phyloP scores from a whole-genome alignment of 2,113 vertebrate genomes.

The Meleagris gallopavo region DNA sequence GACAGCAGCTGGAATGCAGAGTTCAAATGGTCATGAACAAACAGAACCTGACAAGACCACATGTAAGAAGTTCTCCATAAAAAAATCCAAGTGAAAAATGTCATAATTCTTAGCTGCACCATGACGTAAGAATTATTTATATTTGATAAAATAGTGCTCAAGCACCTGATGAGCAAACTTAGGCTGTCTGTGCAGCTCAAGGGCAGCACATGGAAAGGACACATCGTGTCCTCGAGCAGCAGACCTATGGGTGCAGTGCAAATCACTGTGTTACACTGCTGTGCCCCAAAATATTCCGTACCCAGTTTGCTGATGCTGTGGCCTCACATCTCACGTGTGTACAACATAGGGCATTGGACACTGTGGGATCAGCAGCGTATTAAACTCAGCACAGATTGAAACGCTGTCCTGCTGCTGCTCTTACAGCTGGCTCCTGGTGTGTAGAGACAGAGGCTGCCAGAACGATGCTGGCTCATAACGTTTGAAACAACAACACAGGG shows the following conservation, averaged over 20 bases:
- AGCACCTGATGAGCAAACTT: not conserved
- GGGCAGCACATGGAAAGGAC: not conserved
- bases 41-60: not conserved
- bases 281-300: not conserved
- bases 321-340: not conserved
- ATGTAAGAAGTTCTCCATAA: not conserved
- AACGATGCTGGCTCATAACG: not conserved
- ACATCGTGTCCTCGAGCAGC: not conserved
- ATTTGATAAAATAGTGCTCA: not conserved
- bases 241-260: not conserved
- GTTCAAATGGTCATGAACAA: not conserved
- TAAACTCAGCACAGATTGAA: not conserved
- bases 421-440: not conserved
- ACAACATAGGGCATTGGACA: not conserved
- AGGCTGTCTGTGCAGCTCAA: not conserved
- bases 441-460: not conserved
- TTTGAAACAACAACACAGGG: not conserved
- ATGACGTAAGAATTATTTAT: not conserved
- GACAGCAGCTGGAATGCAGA: not conserved
- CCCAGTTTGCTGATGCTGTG: not conserved
- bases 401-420: not conserved
- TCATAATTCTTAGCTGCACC: not conserved
- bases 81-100: not conserved
- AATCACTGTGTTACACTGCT: not conserved
- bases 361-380: not conserved